Evolutionary conservation across 1,140 invertebrate genomes (phyloP).

Genomic region (Leptonema lineaticorne): DNA sequence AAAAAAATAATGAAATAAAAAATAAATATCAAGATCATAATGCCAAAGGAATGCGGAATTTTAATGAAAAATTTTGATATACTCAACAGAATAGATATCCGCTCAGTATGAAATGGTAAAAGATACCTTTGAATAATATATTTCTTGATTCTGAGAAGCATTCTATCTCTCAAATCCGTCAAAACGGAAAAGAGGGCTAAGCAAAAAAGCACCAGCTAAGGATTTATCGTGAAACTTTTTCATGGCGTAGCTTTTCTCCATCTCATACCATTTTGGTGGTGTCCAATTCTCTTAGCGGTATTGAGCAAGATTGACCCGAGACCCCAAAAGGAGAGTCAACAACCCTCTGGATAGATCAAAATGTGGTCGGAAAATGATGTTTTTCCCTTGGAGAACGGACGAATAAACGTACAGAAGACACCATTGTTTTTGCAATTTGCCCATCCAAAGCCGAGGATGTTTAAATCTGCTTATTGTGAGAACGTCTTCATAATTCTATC

Average conservation of each 20-base stretch:
- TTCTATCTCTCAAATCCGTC: constrained; percentile 21
- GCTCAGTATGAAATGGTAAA: background rate
- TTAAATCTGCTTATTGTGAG: no score
- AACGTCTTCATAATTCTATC: no score
- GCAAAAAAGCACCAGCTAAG: background rate
- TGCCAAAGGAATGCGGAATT: no score
- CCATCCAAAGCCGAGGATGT: background rate
- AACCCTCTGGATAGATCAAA: background rate
- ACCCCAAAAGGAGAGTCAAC: constrained; percentile 11
- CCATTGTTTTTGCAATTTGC: background rate
- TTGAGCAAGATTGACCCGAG: constrained; percentile 15
- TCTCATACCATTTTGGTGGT: background rate
- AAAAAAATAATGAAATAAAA: no score
- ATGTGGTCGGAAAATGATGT: constrained; percentile 1
- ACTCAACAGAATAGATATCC: no score
- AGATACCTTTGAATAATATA: constrained; percentile 18
- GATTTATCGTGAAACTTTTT: constrained; percentile 24
- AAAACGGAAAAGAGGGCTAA: constrained; percentile 5
- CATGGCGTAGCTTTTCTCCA: background rate
- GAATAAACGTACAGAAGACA: no score
- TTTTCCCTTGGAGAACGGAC: background rate
- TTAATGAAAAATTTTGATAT: constrained; percentile 27
- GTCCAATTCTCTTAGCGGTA: constrained; percentile 18
- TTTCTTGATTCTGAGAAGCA: constrained; percentile 7
- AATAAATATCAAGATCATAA: no score